Conservation (phyloP, 2,888 invertebrate genomes). For the Sesia bembeciformis region DNA sequence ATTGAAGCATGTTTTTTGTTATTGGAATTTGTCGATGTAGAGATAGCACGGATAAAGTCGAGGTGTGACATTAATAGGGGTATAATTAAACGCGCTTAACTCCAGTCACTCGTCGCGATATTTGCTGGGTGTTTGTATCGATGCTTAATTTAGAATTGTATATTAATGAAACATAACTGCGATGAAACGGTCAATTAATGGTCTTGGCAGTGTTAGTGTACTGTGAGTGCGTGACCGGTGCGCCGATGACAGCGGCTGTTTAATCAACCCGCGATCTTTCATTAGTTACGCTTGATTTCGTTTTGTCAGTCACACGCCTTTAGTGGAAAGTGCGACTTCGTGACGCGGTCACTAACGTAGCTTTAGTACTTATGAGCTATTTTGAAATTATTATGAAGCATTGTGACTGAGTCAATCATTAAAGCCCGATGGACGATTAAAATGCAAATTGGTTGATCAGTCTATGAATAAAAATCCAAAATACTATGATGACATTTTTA, state of each 20-base stretch:
- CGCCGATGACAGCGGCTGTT: constrained; percentile 51
- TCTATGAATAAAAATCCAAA: neutral
- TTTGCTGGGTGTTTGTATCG: constrained; percentile 16
- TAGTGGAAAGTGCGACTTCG: too few species aligned
- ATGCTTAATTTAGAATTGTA: constrained; percentile 16
- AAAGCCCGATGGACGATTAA: too few species aligned
- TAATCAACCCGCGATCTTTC: constrained; percentile 56
- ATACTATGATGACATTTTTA: neutral
- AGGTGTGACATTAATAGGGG: constrained; percentile 23
- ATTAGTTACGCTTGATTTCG: constrained; percentile 48
- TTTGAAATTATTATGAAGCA: too few species aligned
- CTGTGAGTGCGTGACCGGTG: constrained; percentile 23
- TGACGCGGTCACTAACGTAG: too few species aligned
- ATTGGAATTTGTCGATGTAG: constrained; percentile 6
- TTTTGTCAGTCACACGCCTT: neutral
- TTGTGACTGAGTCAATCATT: too few species aligned
- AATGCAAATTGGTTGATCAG: too few species aligned
- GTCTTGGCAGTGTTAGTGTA: constrained; percentile 38
- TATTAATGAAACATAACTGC: constrained; percentile 55
- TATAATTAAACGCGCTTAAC: constrained; percentile 27
- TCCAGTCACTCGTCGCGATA: constrained; percentile 17
- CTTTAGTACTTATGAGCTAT: too few species aligned
- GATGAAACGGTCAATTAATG: constrained; percentile 65
- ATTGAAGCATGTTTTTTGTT: constrained; percentile 18
- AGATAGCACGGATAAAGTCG: constrained; percentile 5